Percentiles rank a stretch among this genome's conserved stretches.
Conservation (phyloP, 2,888 invertebrate genomes). For the Dastarcus helophoroides region DNA sequence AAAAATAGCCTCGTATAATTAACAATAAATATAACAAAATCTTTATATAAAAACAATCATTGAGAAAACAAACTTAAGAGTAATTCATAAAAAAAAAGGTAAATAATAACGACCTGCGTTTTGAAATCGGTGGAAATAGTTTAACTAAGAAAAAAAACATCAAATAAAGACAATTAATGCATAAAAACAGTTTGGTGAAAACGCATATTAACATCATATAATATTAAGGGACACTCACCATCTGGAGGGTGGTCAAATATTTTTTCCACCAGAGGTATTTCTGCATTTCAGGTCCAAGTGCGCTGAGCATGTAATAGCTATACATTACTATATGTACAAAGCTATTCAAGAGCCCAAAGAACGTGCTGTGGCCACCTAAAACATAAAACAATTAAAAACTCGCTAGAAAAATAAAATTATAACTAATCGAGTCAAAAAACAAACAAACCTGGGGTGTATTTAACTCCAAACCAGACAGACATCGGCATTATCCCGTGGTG, state of each 20-base stretch:
- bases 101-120: no score
- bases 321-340: slow-evolving; percentile 98
- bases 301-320: slow-evolving; percentile 82
- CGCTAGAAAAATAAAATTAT: not conserved
- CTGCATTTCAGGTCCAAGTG: slow-evolving; percentile 77
- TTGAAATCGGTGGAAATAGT: no score
- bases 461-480: slow-evolving; percentile 95
- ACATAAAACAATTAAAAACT: slow-evolving; percentile 10
- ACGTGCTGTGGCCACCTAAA: slow-evolving; percentile 86
- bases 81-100: no score
- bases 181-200: slow-evolving; percentile 1
- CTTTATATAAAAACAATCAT: no score
- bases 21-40: no score
- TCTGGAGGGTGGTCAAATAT: slow-evolving; percentile 84
- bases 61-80: no score
- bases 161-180: no score
- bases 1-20: no score
- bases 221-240: slow-evolving; percentile 50
- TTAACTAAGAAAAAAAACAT: no score
- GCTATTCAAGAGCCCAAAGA: slow-evolving; percentile 88
- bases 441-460: slow-evolving; percentile 76
- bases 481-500: slow-evolving; percentile 97
- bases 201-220: no score
- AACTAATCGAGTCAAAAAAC: not conserved
- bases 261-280: slow-evolving; percentile 94